Evolutionary conservation across 1,140 invertebrate species (phyloP).

Genomic region (Teleopsis dalmanni): DNA sequence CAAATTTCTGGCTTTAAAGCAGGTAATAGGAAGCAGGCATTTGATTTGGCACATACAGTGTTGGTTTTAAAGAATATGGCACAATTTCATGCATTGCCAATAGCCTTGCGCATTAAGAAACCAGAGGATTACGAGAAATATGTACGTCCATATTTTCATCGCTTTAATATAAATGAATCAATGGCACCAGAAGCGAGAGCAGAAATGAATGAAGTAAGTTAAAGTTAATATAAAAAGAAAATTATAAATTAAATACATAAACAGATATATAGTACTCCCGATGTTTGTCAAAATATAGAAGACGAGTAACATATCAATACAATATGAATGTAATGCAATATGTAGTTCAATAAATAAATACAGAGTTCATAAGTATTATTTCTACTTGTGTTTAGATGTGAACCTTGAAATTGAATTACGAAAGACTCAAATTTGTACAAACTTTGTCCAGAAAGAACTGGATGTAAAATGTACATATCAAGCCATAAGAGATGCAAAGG

Average conservation of each 20-base stretch:
- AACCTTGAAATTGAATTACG: neutral
- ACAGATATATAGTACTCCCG: too few species aligned
- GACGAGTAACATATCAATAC: neutral
- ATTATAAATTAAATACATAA: too few species aligned
- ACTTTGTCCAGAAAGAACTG: too few species aligned
- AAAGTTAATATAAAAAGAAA: too few species aligned
- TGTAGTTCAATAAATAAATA: too few species aligned
- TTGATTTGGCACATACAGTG: conserved; percentile 47
- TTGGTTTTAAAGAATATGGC: conserved; percentile 48
- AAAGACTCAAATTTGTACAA: too few species aligned
- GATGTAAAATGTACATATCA: too few species aligned
- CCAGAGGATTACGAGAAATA: conserved; percentile 47
- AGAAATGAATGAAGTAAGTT: conserved; percentile 13
- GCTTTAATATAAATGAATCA: conserved; percentile 31
- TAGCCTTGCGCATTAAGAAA: conserved; percentile 49
- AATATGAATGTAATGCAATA: too few species aligned
- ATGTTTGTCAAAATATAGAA: too few species aligned
- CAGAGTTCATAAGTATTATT: too few species aligned
- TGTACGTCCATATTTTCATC: conserved; percentile 37
- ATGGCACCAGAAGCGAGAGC: conserved; percentile 13
- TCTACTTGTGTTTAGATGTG: too few species aligned
- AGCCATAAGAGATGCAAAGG: too few species aligned
- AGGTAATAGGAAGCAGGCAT: conserved; percentile 45
- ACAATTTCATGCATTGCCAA: conserved; percentile 51
- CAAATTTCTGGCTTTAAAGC: conserved; percentile 47